These are phyloP conservation scores for Apistogramma diplotaenia DNA, from an alignment of 2,113 vertebrate genomes.

Conservation along the genomic window DNA sequence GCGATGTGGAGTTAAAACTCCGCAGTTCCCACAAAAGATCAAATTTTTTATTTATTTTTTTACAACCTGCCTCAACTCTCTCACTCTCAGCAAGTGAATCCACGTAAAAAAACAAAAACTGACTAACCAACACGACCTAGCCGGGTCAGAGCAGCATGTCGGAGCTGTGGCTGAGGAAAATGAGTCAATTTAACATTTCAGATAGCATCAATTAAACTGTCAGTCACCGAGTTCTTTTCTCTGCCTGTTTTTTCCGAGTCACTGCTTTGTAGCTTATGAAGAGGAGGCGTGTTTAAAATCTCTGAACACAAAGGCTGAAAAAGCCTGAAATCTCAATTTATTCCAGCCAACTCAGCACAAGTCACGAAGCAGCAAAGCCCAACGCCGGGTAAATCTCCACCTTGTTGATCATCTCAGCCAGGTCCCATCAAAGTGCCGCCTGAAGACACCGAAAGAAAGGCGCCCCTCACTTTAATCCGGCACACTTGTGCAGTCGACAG, in stretches of 20 bases:
- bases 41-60: too few relatives aligned
- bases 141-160: neutral
- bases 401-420: neutral
- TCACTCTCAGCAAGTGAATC: neutral
- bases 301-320: neutral
- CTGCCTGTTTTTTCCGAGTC: fast-evolving
- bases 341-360: neutral
- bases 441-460: neutral
- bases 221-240: neutral
- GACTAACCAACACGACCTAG: neutral
- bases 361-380: neutral
- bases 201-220: neutral
- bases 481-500: neutral
- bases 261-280: neutral
- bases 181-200: neutral
- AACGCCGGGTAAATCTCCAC: neutral
- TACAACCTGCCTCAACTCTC: neutral
- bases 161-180: neutral
- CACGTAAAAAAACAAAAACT: neutral
- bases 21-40: neutral
- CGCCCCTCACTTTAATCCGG: constrained; percentile 17
- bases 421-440: neutral
- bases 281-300: neutral
- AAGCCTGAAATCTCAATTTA: neutral
- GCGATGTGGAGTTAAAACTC: neutral